Evolutionary conservation across 2,797 vertebrate genomes (phyloP), one percentile per base, ranked within the genome.

Genomic region (Lepidocolaptes lacrymiger): DNA sequence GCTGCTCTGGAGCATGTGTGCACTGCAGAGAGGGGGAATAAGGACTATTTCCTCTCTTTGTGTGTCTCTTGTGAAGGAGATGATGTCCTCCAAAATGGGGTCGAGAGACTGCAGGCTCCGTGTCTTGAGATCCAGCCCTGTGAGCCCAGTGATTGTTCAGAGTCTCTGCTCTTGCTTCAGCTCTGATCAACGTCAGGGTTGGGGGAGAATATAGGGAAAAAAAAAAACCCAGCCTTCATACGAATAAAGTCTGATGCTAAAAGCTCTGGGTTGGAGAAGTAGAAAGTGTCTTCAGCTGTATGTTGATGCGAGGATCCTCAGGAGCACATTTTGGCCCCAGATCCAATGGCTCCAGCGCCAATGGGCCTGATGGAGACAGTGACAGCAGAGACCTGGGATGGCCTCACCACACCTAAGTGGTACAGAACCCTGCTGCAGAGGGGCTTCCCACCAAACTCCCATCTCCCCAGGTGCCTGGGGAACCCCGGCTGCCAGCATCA

Each of bases 41-140:
- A 93, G 46, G 76, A 81, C 75, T 17, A 41, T 92, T 95, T 96
- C 85, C 91, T 89, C 80, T 84, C 30, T 82, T 87, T n/a, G 20
- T 41, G 12, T 37, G n/a, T 68, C 76, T 89, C 56, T 67, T 56
- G 54, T 22, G 61, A 79, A 46, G 20, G 34, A 96, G 83, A 56
- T 89, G n/a, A 85, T 89, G 32, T 55, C 27, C 68, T 91, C 93
- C 1, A 9, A 80, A 87, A 77, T 79, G 32, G 14, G 30, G 21
- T 72, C 0, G 0, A 43, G 37, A 63, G 44, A 27, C 52, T 92
- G 21, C 77, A 81, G 54, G 24, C 6, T 81, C 32, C 10, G 1
- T 13, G 27, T 82, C 75, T 52, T 74, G 44, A 80, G 72, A 63
- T 51, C 14, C 77, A 66, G 24, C 27, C 28, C 43, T n/a, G 17